Base-by-base conservation (phyloP, 2,888 invertebrate genomes). In the Clistopyga incitator region DNA sequence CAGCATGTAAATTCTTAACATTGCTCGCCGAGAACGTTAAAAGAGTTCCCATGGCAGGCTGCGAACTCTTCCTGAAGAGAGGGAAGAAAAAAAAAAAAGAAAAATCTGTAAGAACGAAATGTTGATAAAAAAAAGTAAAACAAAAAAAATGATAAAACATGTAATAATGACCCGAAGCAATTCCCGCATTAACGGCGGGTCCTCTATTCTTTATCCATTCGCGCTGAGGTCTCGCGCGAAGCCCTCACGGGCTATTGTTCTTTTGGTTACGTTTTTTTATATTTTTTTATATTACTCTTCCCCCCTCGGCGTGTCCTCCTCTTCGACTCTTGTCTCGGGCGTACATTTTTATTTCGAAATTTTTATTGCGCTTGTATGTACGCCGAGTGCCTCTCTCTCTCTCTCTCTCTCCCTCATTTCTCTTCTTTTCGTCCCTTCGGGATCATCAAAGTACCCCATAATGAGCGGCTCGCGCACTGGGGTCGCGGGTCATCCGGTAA, bases 361-460 rank as follows among this genome's bases (percentile, higher is more conserved):
- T 84, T 75, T 81, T 65, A 65, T 70, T 71, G 68, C 74, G 59
- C 65, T 81, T 74, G 67, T 34, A 61, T 18, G 85, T 75, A 72
- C 15, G 25, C 23, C n/a, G 67, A 25, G 59, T 70, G 42, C 54
- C 47, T 20, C 29, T 52, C 18, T 52, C 25, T 38, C 45, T 29
- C 13, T 45, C 52, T n/a, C 18, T 47, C 25, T 65, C 34, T 45
- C 50, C 65, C 47, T 25, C 54, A n/a, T 82, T 29, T 59, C 61
- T 83, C 76, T 47, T 29, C 47, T 78, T 70, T 78, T 71, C 61
- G 34, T 67, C 83, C 85, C 85, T 88, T 84, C 84, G 90, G 88
- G 87, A 91, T 90, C 91, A 91, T 92, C 92, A 92, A 92, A 92
- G 91, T 89, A 88, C 87, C 78, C 89, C 90, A 90, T 92, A 92